A percentile compares a stretch with the other conserved stretches of the same genome.
phyloP scores from a whole-genome alignment of 2,113 vertebrate genomes.

The Saimiri boliviensis region DNA sequence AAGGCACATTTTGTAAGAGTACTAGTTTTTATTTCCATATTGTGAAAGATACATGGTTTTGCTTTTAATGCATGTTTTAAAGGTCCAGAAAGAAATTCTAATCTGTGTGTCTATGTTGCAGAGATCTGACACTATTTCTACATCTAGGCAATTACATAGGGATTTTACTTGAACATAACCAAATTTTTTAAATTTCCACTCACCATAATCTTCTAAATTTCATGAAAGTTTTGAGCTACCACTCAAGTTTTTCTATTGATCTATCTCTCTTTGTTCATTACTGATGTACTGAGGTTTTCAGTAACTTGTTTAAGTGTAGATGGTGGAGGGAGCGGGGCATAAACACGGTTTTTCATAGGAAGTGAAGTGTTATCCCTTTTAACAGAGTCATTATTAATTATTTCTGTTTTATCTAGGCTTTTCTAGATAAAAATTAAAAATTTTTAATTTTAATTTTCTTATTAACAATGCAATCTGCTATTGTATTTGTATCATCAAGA shows the following conservation, averaged over 20 bases:
- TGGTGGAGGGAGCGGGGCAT: neutral
- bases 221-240: neutral
- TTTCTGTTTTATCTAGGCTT: neutral
- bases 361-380: neutral
- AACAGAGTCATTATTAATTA: neutral
- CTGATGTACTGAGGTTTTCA: neutral
- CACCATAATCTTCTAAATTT: neutral
- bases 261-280: neutral
- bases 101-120: neutral
- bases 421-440: neutral
- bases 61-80: slow-evolving; percentile 26
- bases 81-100: slow-evolving; percentile 38
- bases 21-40: neutral
- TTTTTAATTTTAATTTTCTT: neutral
- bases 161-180: neutral
- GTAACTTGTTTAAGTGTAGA: neutral
- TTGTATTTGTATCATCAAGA: neutral
- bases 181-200: neutral
- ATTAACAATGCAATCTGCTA: neutral
- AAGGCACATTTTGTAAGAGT: neutral
- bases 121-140: neutral
- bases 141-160: neutral
- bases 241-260: neutral
- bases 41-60: slow-evolving; percentile 32
- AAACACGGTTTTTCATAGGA: neutral